Base-by-base conservation (phyloP, 30 jellyfish, hydroid and myxozoan genomes). In the Mastigias papua region DNA sequence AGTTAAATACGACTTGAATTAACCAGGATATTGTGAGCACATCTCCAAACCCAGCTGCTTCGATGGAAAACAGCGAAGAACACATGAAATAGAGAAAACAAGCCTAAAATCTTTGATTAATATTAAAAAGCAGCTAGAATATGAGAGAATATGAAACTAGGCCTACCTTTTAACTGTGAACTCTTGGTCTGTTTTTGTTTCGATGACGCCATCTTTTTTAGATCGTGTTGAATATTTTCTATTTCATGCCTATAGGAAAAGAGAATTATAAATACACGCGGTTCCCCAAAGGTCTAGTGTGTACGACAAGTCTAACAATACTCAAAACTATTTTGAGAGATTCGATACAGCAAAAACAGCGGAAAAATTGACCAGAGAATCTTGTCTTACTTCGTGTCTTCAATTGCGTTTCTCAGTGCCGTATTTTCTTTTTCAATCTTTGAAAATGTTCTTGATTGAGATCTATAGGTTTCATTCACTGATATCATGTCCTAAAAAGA, bases 351-450 rank as follows among this genome's bases (percentile, higher is more conserved):
- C n/a, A n/a, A n/a, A n/a, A n/a, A n/a, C n/a, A n/a, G n/a, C n/a
- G n/a, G n/a, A n/a, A n/a, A n/a, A n/a, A n/a, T n/a, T n/a, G n/a
- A n/a, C n/a, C n/a, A n/a, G n/a, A n/a, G n/a, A n/a, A n/a, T n/a
- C n/a, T n/a, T 37, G 11, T 11, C 11, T n/a, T 64, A 79, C 90
- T 71, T 79, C 82, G 63, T 30, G 28, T 54, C 63, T n/a, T 62
- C 90, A 28, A 79, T n/a, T 35, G 63, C 73, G 25, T 35, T 35
- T 34, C 29, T 28, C 29, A 66, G 37, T 9, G 29, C 33, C 62
- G 31, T 7, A 42, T 54, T 58, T 32, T 79, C 90, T 64, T 63
- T 79, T n/a, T 79, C 90, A 26, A 61, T 61, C 32, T 79, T 79
- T 66, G 81, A 61, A 62, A 60, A 62, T 11, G 26, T 32, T 46